Evolutionary conservation across 2,888 invertebrate genomes (phyloP).

Genomic region (Dascillus cervinus): DNA sequence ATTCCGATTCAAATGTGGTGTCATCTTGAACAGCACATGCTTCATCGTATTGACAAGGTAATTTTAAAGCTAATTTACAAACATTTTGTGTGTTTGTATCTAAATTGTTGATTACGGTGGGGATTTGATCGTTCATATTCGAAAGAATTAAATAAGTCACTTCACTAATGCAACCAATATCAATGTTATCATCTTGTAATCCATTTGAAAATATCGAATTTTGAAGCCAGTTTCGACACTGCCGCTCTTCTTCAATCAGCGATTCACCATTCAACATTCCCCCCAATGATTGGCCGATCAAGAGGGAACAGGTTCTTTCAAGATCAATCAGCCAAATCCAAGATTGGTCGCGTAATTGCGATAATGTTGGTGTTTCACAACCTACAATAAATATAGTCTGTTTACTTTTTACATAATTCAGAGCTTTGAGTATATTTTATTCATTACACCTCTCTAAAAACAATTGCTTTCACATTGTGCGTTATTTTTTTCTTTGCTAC

Average conservation of each 20-base stretch:
- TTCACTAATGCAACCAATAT: conserved; percentile 18
- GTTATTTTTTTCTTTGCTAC: too few relatives aligned
- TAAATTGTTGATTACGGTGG: conserved; percentile 15
- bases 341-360: conserved; percentile 41
- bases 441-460: too few relatives aligned
- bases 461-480: too few relatives aligned
- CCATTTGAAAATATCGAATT: conserved; percentile 39
- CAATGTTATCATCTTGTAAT: conserved; percentile 21
- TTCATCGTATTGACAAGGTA: conserved; percentile 36
- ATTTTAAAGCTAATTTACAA: conserved; percentile 30
- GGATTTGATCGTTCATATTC: conserved; percentile 18
- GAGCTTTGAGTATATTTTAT: too few relatives aligned
- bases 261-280: conserved; percentile 48
- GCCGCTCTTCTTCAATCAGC: conserved; percentile 40
- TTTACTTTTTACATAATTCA: too few relatives aligned
- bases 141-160: conserved; percentile 20
- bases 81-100: conserved; percentile 23
- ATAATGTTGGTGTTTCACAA: conserved; percentile 45
- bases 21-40: conserved; percentile 29
- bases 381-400: conserved; percentile 30
- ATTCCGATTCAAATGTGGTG: conserved; percentile 18
- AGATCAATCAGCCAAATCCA: conserved; percentile 55
- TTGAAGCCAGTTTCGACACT: conserved; percentile 43
- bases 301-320: conserved; percentile 51
- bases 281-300: conserved; percentile 53